Base-by-base conservation (phyloP, 2,888 invertebrate genomes). In the Malthinus seriepunctatus region DNA sequence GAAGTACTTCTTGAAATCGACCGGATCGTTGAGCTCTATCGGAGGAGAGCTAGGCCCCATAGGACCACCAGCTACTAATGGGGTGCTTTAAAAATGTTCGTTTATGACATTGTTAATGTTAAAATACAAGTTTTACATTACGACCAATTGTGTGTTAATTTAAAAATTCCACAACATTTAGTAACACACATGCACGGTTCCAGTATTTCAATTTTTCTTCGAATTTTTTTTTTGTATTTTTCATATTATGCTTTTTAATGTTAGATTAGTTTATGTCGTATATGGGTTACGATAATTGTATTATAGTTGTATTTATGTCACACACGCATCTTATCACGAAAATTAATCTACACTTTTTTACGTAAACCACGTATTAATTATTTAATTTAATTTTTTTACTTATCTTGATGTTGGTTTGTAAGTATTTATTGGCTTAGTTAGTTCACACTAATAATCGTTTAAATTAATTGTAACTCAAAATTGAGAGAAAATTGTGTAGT, bases 1-100 rank as follows among this genome's bases (percentile, higher is more conserved):
- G 83, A 97, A 97, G 81, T 97, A 93, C 83, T 94, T 91, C 81
- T 87, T 90, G 87, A 91, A 91, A 78, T 86, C 88, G 68, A 86
- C 87, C 54, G 82, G 83, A 44, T 83, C 82, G 38, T 84, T 88
- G 77, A 85, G 86, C 65, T 86, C 87, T 71, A 84, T 86, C 79
- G 85, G 85, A 67, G 77, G 77, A 56, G 88, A 90, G 73, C 83
- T 90, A 56, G 88, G 88, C 55, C 88, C 88, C 31, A 88, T 88
- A 61, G 92, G 91, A 66, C 91, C 91, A 71, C 91, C 91, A 71
- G 90, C 89, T 51, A 86, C 88, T 69, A 84, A 82, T 74, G 83
- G 85, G 64, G 85, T 83, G 62, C 79, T 86, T 76, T 86, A 85
- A 79, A 68, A 15, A 15, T 42, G 23, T 65, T 62, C 42, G 51